These are phyloP conservation scores for Axea sp. DNA, from an alignment of 2,888 invertebrate species.

Conservation along the genomic window DNA sequence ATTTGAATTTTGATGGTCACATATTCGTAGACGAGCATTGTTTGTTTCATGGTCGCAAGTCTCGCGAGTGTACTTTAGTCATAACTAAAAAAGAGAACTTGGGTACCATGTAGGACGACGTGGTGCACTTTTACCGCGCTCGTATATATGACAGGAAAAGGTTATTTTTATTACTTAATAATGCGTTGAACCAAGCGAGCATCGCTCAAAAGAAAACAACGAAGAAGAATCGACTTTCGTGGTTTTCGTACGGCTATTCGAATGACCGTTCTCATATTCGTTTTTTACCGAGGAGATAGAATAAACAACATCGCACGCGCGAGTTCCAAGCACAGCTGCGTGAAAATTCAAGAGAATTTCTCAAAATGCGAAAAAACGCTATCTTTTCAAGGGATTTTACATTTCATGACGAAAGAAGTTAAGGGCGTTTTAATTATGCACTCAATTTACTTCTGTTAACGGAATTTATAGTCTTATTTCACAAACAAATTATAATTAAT, in stretches of 20 bases:
- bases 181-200: constrained; percentile 2
- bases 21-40: no score
- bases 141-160: constrained; percentile 67
- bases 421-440: constrained; percentile 3
- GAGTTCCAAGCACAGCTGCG: constrained; percentile 20
- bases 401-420: constrained; percentile 4
- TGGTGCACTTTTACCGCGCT: constrained; percentile 68
- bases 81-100: no score
- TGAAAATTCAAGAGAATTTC: constrained; percentile 25
- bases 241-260: constrained; percentile 10
- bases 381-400: constrained; percentile 11
- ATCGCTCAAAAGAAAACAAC: constrained; percentile 10
- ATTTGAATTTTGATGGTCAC: no score
- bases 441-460: constrained; percentile 11
- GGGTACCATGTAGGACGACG: no score
- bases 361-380: constrained; percentile 11
- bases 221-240: constrained; percentile 27
- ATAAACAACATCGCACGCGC: constrained; percentile 14
- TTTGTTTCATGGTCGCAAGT: no score
- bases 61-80: no score
- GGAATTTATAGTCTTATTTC: neutral
- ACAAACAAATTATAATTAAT: neutral
- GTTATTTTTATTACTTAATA: constrained; percentile 69
- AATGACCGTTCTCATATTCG: neutral
- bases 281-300: constrained; percentile 4